Evolutionary conservation across 1,140 invertebrate genomes (phyloP).

Genomic region (Agrilus planipennis): DNA sequence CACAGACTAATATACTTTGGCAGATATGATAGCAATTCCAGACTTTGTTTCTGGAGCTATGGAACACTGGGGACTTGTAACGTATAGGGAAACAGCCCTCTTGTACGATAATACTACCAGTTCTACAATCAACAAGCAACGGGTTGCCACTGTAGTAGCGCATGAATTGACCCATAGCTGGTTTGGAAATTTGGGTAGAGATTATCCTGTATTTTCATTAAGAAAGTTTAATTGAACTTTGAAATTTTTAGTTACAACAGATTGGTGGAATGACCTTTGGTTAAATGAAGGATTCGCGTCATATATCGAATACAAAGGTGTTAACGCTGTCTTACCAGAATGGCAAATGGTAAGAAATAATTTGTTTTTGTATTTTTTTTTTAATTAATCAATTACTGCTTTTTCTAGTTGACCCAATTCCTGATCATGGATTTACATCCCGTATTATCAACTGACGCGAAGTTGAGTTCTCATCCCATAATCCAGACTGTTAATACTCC

Average conservation of each 20-base stretch:
- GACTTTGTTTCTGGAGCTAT: conserved; percentile 93
- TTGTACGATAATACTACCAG: conserved; percentile 57
- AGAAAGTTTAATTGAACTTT: not conserved
- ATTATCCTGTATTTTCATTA: not conserved
- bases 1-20: conserved; percentile 21
- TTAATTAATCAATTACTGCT: conserved; percentile 5
- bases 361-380: not conserved
- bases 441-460: conserved; percentile 66
- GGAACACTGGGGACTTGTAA: conserved; percentile 88
- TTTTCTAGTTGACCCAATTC: conserved; percentile 46
- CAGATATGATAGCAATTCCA: conserved; percentile 86
- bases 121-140: conserved; percentile 61
- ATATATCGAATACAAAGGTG: conserved; percentile 73
- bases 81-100: conserved; percentile 71
- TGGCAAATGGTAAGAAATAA: conserved; percentile 63
- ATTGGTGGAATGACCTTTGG: conserved; percentile 92
- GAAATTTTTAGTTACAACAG: conserved; percentile 61
- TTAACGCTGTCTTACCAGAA: conserved; percentile 55
- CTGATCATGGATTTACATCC: conserved; percentile 55
- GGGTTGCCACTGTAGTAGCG: conserved; percentile 67
- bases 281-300: conserved; percentile 86
- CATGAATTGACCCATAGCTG: conserved; percentile 92
- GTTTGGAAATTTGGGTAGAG: conserved; percentile 72
- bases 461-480: conserved; percentile 78
- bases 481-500: conserved; percentile 71